Evolutionary conservation across 2,113 vertebrate species (phyloP).

Genomic region (Cyprinus carpio): DNA sequence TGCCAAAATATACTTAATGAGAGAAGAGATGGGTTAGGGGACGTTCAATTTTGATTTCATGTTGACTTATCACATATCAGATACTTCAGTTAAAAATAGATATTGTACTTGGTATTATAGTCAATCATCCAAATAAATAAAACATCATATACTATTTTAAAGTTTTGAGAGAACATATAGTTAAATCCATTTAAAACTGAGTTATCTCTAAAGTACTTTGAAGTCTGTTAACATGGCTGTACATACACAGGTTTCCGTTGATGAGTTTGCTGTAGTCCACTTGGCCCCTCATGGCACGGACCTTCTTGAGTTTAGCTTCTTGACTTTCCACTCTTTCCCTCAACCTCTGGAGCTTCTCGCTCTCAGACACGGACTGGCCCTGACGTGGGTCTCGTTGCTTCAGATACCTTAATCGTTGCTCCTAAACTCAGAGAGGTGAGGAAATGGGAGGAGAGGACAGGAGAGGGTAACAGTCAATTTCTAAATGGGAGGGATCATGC

Average conservation of each 20-base stretch:
- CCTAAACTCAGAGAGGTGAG: conserved; percentile 56
- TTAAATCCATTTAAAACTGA: neutral
- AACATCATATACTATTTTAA: neutral
- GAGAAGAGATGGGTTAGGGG: neutral
- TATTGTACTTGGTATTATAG: neutral
- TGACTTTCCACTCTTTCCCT: conserved; percentile 94
- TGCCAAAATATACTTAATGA: too few relatives aligned
- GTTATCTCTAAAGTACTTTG: neutral
- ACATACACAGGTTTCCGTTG: conserved; percentile 92
- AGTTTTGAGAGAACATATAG: neutral
- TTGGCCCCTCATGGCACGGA: conserved; percentile 94
- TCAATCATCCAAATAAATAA: neutral
- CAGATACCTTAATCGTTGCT: conserved; percentile 89
- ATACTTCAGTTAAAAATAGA: neutral
- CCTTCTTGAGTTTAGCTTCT: conserved; percentile 95
- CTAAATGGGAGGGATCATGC: conserved; percentile 11
- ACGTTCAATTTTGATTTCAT: neutral
- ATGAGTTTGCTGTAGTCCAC: conserved; percentile 97
- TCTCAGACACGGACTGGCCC: conserved; percentile 83
- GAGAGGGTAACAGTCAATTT: conserved; percentile 30
- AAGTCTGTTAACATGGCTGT: neutral
- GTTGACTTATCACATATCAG: neutral
- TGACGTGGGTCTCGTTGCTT: conserved; percentile 69
- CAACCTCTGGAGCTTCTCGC: conserved; percentile 90
- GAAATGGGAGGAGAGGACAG: neutral